phyloP scores from a whole-genome alignment of 2,797 vertebrate genomes.

The Mormyrops boulengeri region DNA sequence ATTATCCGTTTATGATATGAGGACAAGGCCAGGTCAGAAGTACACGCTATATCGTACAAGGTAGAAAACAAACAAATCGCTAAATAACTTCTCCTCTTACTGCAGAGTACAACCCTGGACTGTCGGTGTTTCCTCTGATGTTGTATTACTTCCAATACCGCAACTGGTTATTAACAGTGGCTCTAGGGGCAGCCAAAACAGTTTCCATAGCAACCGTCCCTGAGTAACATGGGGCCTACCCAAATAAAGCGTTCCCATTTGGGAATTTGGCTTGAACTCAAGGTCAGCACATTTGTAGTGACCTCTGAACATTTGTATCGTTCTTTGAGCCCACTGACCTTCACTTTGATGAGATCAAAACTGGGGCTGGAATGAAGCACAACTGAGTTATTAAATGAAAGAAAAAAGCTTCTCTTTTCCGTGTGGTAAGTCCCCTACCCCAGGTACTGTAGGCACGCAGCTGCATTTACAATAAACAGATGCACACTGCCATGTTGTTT shows the following conservation, averaged over 20 bases:
- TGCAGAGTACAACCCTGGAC: background rate
- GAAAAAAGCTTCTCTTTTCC: constrained; percentile 16
- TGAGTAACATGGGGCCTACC: constrained; percentile 45
- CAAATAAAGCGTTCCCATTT: constrained; percentile 39
- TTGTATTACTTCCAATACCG: background rate
- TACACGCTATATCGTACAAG: background rate
- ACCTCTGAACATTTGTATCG: constrained; percentile 18
- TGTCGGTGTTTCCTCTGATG: background rate
- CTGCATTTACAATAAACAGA: background rate
- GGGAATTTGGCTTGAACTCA: constrained; percentile 20
- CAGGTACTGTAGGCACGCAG: background rate
- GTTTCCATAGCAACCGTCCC: constrained; percentile 52
- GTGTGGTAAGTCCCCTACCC: background rate
- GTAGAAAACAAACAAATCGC: background rate
- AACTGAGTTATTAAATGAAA: constrained; percentile 57
- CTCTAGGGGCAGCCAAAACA: constrained; percentile 1
- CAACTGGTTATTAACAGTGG: constrained; percentile 10
- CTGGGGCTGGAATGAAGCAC: constrained; percentile 21
- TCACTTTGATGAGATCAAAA: constrained; percentile 51
- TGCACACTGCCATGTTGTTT: background rate
- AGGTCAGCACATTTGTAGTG: constrained; percentile 13
- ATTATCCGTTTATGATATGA: constrained; percentile 37
- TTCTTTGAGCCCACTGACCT: constrained; percentile 47
- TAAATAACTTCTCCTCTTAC: background rate
- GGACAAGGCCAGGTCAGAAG: constrained; percentile 26